Evolutionary conservation across 2,888 invertebrate genomes (phyloP).

Genomic region (Ditula angustiorana): DNA sequence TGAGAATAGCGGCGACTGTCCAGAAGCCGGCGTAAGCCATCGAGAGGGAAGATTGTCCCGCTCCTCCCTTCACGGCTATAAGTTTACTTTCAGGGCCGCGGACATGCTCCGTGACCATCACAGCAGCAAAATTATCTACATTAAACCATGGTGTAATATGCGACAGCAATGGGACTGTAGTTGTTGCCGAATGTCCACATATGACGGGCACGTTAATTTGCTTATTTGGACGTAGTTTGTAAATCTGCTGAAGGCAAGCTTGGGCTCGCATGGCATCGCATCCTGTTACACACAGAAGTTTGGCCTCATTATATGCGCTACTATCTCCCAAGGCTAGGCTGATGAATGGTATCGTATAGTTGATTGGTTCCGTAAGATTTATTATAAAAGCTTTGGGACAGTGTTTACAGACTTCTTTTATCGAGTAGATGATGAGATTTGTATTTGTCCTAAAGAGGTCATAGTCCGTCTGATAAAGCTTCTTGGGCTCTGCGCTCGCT

Average conservation of each 20-base stretch:
- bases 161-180: slow-evolving; percentile 29
- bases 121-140: slow-evolving; percentile 16
- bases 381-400: slow-evolving; percentile 28
- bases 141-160: slow-evolving; percentile 29
- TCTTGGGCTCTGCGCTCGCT: slow-evolving; percentile 1
- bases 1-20: slow-evolving; percentile 17
- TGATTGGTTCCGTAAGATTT: slow-evolving; percentile 25
- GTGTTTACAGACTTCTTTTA: slow-evolving; percentile 10
- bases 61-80: not conserved
- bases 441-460: slow-evolving; percentile 22
- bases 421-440: not conserved
- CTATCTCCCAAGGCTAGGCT: slow-evolving; percentile 3
- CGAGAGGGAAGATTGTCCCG: not conserved
- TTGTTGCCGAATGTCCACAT: slow-evolving; percentile 25
- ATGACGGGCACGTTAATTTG: slow-evolving; percentile 23
- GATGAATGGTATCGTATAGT: slow-evolving; percentile 26
- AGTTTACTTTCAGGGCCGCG: slow-evolving; percentile 11
- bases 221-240: slow-evolving; percentile 14
- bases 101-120: slow-evolving; percentile 23
- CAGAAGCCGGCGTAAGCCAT: slow-evolving; percentile 18
- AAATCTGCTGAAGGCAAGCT: slow-evolving; percentile 21
- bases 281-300: slow-evolving; percentile 24
- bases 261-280: slow-evolving; percentile 24
- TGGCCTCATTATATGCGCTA: slow-evolving; percentile 12
- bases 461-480: slow-evolving; percentile 19